Conservation (phyloP, 2,113 vertebrate genomes). For the Syngnathoides biaculeatus region DNA sequence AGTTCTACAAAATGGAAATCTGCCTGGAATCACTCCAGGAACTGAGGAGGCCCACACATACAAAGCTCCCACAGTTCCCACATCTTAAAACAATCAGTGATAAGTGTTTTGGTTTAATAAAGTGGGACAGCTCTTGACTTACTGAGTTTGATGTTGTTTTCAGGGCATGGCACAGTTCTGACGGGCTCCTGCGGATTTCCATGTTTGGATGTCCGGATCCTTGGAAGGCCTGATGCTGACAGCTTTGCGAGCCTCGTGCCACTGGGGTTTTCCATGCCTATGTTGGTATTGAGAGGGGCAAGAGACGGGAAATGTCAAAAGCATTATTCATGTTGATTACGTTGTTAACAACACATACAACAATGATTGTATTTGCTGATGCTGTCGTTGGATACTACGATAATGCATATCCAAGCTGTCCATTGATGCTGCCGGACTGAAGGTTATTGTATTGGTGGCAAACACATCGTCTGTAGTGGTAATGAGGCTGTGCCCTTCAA, state of each 20-base stretch:
- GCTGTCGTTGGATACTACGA: constrained; percentile 18
- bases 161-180: constrained; percentile 59
- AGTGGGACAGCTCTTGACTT: constrained; percentile 51
- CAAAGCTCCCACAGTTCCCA: constrained; percentile 1
- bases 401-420: constrained; percentile 11
- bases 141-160: constrained; percentile 82
- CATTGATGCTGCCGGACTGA: constrained; percentile 21
- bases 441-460: constrained; percentile 42
- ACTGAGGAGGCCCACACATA: constrained; percentile 16
- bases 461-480: constrained; percentile 48
- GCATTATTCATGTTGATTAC: not conserved
- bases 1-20: constrained; percentile 7
- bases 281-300: constrained; percentile 27
- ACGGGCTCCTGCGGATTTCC: constrained; percentile 73
- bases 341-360: constrained; percentile 33
- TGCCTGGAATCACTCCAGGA: constrained; percentile 8
- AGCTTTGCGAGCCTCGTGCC: constrained; percentile 81
- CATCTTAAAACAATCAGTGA: constrained; percentile 9
- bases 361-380: constrained; percentile 29
- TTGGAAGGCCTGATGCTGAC: constrained; percentile 73
- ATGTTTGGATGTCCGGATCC: constrained; percentile 75
- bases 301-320: constrained; percentile 28
- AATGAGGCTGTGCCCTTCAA: constrained; percentile 64
- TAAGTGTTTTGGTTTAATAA: constrained; percentile 9
- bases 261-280: constrained; percentile 88